Evolutionary conservation across 37 sponge, comb jelly and placozoan genomes (phyloP), one percentile per base, ranked within the genome.

Genomic region (Chondrilla cf. caribensis): DNA sequence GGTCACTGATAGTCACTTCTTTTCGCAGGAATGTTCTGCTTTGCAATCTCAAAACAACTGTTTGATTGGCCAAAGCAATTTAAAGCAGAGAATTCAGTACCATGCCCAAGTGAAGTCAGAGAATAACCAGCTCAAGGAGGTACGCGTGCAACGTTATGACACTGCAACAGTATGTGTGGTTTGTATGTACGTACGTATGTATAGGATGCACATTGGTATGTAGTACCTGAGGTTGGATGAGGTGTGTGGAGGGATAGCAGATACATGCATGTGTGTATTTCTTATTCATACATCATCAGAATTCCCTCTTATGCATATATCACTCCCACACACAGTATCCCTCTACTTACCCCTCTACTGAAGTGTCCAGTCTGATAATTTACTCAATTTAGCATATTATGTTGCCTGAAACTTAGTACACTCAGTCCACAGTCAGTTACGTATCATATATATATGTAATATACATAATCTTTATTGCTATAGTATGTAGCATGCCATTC

Each of bases 41-140:
- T 58, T 94, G 66, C 65, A 81, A n/a, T 82, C 85, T 18, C 92
- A 94, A 71, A 88, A 92, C 89, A 87, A 84, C n/a, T 26, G 42
- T 29, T 77, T 92, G 31, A 68, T 83, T 40, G 95, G 95, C 19
- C 95, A 95, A 39, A 90, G 79, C 3, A 95, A 95, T 38, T 43
- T 85, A 5, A 66, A 93, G 24, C 95, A 95, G 58, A 85, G 83
- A 26, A 95, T 95, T 36, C 93, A 92, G 47, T 92, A 89, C 28
- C 95, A 95, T 81, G 85, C 85, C 14, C 25, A 84, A 4, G 40
- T 84, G 54, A 95, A 95, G 43, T 79, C 77, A 37, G 94, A 95
- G 81, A 89, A 95, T 77, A 80, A 64, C 38, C 84, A 86, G 38
- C 79, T 92, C 19, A 89, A 89, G 62, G 93, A 95, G 75, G 95